phyloP scores from a whole-genome alignment of 2,797 vertebrate species.

The Octomys mimax region DNA sequence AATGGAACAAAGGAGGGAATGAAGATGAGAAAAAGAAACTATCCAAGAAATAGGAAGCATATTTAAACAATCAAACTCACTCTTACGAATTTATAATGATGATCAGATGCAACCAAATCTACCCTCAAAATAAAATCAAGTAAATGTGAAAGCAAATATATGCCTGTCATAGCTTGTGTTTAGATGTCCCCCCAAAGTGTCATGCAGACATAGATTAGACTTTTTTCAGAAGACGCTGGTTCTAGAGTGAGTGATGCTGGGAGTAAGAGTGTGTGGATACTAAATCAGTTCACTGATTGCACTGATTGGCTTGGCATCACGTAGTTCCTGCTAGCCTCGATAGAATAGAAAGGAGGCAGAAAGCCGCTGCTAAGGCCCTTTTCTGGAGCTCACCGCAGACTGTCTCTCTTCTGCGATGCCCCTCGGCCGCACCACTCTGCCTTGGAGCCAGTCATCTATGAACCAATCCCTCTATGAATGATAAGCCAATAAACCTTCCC shows the following conservation, averaged over 20 bases:
- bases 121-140: neutral
- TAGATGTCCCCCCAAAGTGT: neutral
- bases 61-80: constrained; percentile 7
- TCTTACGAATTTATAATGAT: neutral
- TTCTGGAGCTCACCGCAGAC: neutral
- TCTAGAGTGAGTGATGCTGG: neutral
- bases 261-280: neutral
- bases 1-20: constrained; percentile 5
- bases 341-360: neutral
- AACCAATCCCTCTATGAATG: neutral
- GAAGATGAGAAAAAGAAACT: constrained; percentile 51
- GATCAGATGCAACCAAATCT: neutral
- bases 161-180: neutral
- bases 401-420: neutral
- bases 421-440: neutral
- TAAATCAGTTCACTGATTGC: neutral
- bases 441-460: neutral
- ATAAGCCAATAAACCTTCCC: neutral
- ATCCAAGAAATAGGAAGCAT: constrained; percentile 1
- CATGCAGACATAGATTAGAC: neutral
- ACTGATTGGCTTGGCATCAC: neutral
- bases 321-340: neutral
- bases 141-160: constrained; percentile 32
- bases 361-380: neutral
- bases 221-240: neutral